Conservation (phyloP, 2,888 invertebrate genomes). For the Patella ulyssiponensis region DNA sequence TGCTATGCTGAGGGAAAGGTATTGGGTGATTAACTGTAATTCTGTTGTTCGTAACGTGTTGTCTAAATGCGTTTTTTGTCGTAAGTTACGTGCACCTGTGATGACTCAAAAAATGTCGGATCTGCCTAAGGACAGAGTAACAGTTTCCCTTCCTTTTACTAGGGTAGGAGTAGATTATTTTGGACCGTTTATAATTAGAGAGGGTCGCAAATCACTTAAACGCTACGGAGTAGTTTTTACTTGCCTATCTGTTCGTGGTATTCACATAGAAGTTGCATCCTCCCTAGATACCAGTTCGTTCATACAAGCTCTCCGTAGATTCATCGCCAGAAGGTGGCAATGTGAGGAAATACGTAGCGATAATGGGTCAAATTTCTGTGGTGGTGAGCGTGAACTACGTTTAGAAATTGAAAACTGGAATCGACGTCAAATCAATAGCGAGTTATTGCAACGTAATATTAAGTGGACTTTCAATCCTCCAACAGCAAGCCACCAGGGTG, state of each 20-base stretch:
- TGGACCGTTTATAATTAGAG: slow-evolving; percentile 28
- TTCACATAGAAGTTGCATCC: slow-evolving; percentile 32
- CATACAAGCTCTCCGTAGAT: slow-evolving; percentile 32
- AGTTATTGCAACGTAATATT: too few species aligned
- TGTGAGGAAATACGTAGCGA: slow-evolving; percentile 20
- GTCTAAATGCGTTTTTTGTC: slow-evolving; percentile 6
- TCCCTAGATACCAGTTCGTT: slow-evolving; percentile 27
- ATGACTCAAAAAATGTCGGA: too few species aligned
- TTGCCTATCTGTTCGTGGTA: slow-evolving; percentile 27
- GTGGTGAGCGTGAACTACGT: slow-evolving; percentile 32
- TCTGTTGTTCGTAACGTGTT: background rate
- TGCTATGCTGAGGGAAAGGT: slow-evolving; percentile 10
- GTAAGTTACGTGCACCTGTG: background rate
- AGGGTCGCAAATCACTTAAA: slow-evolving; percentile 25
- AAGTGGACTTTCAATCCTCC: too few species aligned
- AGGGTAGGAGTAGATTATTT: slow-evolving; percentile 32
- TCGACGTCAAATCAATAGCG: slow-evolving; percentile 23
- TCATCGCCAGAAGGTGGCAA: slow-evolving; percentile 28
- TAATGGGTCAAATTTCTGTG: slow-evolving; percentile 36
- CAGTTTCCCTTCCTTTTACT: slow-evolving; percentile 21
- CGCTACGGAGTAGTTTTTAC: slow-evolving; percentile 39
- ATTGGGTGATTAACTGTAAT: slow-evolving; percentile 10
- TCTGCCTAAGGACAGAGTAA: background rate
- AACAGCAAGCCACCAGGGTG: too few species aligned
- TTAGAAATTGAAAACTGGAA: slow-evolving; percentile 33